phyloP scores from a whole-genome alignment of 2,888 invertebrate genomes.

The Dicyrtomina minuta region DNA sequence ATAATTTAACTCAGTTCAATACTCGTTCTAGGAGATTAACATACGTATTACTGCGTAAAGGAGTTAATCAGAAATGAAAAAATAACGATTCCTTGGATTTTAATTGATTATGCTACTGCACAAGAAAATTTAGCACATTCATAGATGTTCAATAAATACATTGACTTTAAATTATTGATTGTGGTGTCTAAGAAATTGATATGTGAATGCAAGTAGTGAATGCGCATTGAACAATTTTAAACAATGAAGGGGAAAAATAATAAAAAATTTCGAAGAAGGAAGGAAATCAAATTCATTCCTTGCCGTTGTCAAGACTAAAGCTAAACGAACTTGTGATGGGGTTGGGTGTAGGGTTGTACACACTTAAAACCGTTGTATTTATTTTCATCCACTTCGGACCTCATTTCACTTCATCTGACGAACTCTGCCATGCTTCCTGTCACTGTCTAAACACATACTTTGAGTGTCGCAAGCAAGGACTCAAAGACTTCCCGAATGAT shows the following conservation, averaged over 20 bases:
- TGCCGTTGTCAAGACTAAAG: background rate
- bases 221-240: background rate
- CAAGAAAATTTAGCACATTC: too few relatives aligned
- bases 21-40: too few relatives aligned
- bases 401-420: conserved; percentile 22
- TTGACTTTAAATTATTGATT: too few relatives aligned
- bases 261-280: conserved; percentile 18
- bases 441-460: conserved; percentile 72
- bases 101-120: too few relatives aligned
- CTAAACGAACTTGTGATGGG: conserved; percentile 14
- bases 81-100: too few relatives aligned
- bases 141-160: too few relatives aligned
- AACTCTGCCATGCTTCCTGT: conserved; percentile 59
- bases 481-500: conserved; percentile 68
- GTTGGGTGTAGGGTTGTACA: background rate
- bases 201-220: too few relatives aligned
- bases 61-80: too few relatives aligned
- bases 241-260: conserved; percentile 6
- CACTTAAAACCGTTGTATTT: conserved; percentile 4
- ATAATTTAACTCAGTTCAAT: too few relatives aligned
- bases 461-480: conserved; percentile 72
- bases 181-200: too few relatives aligned
- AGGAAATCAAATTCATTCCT: background rate
- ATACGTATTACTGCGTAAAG: too few relatives aligned
- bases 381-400: conserved; percentile 1